These are phyloP conservation scores for Caerostris darwini DNA, from an alignment of 1,140 invertebrate species.

Conservation along the genomic window DNA sequence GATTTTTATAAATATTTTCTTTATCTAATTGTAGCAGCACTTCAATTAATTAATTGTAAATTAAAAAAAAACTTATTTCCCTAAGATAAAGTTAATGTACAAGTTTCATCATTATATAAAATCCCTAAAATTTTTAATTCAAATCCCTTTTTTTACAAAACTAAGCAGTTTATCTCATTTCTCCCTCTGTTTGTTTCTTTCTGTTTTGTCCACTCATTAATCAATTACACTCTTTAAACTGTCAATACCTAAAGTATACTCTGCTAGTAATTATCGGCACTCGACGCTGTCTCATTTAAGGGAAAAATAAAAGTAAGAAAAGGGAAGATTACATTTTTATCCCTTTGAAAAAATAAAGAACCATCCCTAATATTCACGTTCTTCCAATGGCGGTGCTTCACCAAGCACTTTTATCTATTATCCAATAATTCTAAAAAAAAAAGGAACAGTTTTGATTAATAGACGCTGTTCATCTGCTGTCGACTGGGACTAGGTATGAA, in stretches of 20 bases:
- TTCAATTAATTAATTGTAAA: too few species aligned
- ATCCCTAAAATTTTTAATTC: not conserved
- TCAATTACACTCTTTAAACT: constrained; percentile 31
- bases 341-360: not conserved
- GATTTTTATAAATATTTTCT: too few species aligned
- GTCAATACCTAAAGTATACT: not conserved
- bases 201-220: not conserved
- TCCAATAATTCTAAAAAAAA: too few species aligned
- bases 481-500: constrained; percentile 30
- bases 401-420: too few species aligned
- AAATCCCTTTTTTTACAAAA: not conserved
- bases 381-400: not conserved
- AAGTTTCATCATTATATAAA: too few species aligned
- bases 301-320: not conserved
- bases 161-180: not conserved
- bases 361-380: too few species aligned
- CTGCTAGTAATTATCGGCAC: not conserved
- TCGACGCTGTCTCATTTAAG: not conserved
- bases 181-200: not conserved
- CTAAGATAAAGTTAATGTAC: too few species aligned
- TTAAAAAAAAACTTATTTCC: too few species aligned
- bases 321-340: constrained; percentile 1
- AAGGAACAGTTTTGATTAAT: too few species aligned
- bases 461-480: too few species aligned
- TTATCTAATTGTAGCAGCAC: too few species aligned